Conservation (phyloP, 2,797 vertebrate species). For the Silurus lanzhouensis region DNA sequence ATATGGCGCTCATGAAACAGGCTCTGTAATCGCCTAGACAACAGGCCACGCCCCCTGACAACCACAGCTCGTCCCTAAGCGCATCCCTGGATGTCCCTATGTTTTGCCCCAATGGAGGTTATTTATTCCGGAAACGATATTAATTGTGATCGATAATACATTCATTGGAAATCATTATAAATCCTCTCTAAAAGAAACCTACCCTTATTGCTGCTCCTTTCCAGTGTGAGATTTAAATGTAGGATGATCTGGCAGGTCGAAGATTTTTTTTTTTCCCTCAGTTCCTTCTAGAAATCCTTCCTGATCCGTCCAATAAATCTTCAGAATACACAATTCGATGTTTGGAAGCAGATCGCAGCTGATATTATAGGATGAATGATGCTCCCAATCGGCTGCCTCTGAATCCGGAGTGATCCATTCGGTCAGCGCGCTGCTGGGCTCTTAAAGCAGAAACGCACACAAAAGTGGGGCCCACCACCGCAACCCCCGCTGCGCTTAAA, state of each 20-base stretch:
- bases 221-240: background rate
- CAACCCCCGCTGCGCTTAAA: background rate
- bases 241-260: background rate
- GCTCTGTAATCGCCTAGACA: constrained; percentile 10
- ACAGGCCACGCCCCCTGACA: constrained; percentile 33
- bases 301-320: background rate
- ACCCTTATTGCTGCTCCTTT: constrained; percentile 10
- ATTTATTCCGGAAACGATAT: background rate
- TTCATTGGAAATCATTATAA: background rate
- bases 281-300: background rate
- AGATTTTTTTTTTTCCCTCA: background rate
- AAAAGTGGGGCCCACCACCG: background rate
- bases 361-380: background rate
- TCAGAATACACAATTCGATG: background rate
- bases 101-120: background rate
- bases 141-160: background rate
- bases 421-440: constrained; percentile 31
- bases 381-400: background rate
- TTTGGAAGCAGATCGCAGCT: no score
- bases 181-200: background rate
- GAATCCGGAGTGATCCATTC: constrained; percentile 16
- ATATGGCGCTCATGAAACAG: background rate
- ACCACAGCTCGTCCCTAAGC: background rate
- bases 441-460: constrained; percentile 14
- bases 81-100: background rate